Conservation (phyloP, 2,113 vertebrate species). For the Muntiacus reevesi region DNA sequence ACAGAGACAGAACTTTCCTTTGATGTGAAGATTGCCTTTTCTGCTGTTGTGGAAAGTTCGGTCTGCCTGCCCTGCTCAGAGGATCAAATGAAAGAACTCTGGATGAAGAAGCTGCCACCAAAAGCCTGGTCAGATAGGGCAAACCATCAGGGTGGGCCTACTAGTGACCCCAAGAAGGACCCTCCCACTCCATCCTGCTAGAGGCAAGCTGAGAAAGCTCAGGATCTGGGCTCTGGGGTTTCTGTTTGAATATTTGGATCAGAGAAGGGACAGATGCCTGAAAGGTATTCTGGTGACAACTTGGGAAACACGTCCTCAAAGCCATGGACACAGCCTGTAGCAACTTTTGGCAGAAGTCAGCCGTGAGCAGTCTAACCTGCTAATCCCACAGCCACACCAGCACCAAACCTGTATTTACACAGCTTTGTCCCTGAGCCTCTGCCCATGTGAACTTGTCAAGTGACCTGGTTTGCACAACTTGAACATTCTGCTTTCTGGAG, state of each 20-base stretch:
- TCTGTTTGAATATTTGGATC: background rate
- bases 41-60: slow-evolving; percentile 40
- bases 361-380: accelerated
- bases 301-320: background rate
- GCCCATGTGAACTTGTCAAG: background rate
- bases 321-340: accelerated
- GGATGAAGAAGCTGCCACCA: background rate
- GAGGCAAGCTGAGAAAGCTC: background rate
- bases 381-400: accelerated
- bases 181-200: background rate
- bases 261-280: background rate
- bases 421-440: background rate
- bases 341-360: accelerated
- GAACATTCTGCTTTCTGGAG: background rate
- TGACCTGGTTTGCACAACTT: background rate
- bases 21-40: background rate
- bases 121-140: background rate
- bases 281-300: background rate
- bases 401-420: too few relatives aligned
- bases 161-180: accelerated
- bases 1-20: background rate
- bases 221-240: background rate
- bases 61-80: background rate
- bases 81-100: background rate
- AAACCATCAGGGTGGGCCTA: background rate